These are phyloP conservation scores for Lagodon rhomboides DNA, from an alignment of 2,797 vertebrate species.

Conservation along the genomic window DNA sequence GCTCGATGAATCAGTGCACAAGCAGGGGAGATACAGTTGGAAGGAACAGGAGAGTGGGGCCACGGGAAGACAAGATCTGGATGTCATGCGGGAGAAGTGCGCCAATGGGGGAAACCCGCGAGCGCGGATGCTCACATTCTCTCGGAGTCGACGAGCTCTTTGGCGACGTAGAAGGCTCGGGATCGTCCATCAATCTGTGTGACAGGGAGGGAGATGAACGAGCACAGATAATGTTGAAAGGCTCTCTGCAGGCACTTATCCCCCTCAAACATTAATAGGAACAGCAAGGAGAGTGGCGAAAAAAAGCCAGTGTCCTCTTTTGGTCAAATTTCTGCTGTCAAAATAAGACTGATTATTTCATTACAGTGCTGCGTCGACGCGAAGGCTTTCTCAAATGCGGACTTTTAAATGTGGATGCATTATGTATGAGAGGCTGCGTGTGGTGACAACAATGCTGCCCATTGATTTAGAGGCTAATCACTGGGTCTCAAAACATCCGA, in stretches of 20 bases:
- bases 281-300: constrained; percentile 27
- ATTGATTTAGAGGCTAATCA: constrained; percentile 86
- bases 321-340: constrained; percentile 72
- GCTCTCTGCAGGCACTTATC: constrained; percentile 62
- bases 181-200: constrained; percentile 93
- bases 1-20: constrained; percentile 45
- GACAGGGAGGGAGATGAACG: constrained; percentile 76
- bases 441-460: constrained; percentile 75
- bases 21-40: not conserved
- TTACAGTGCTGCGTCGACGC: constrained; percentile 73
- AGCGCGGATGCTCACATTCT: constrained; percentile 89
- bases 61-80: constrained; percentile 12
- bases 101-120: constrained; percentile 18
- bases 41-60: not conserved
- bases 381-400: constrained; percentile 71
- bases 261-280: constrained; percentile 64
- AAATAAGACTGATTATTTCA: constrained; percentile 86
- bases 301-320: constrained; percentile 54
- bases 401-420: constrained; percentile 82
- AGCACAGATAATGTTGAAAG: constrained; percentile 71
- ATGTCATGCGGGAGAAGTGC: constrained; percentile 5
- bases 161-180: constrained; percentile 91
- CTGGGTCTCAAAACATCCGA: constrained; percentile 69
- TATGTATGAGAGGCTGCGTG: constrained; percentile 81
- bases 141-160: constrained; percentile 94